Base-by-base conservation (phyloP, 2,888 invertebrate species). In the Hypercompe scribonia region DNA sequence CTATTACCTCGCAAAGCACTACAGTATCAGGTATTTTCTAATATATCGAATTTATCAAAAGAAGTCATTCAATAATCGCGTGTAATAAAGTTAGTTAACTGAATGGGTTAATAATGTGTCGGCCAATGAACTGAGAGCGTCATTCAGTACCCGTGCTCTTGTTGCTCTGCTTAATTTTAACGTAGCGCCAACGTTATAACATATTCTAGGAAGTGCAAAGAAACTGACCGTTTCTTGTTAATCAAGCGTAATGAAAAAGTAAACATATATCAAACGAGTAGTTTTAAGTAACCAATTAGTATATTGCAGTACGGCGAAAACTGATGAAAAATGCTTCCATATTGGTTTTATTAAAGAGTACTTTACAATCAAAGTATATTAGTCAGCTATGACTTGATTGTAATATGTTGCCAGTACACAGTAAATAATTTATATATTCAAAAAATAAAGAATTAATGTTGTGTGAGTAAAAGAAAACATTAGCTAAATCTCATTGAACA, bases 151-250 rank as follows among this genome's bases (percentile, higher is more conserved):
- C 90, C 91, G 91, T 81, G 88, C 83, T 86, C 83, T 85, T 85
- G 78, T 87, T 86, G 88, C 89, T 85, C 78, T 83, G 81, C 79
- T 84, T 85, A 87, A 87, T 90, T 91, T 87, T 86, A 90, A 89
- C 87, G 87, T 87, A 76, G 78, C 82, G 76, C 82, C 76, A 77
- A 84, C 81, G 80, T 87, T 86, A 87, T 85, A 80, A 79, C 78
- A 78, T 74, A 77, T 70, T 75, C 72, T 69, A 77, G 81, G 75
- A 73, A 72, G 75, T 74, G 81, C 76, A 81, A 80, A 78, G 73
- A 72, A 78, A 78, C 72, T 24, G 46, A 46, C 46, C 13, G 21
- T 46, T 21, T 78, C 75, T 72, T 82, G 77, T 76, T 77, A 70
- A 81, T 81, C 74, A 78, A 63, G 80, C 69, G 81, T 46, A 24